Evolutionary conservation across 2,113 vertebrate genomes (phyloP).

Genomic region (Phycodurus eques): DNA sequence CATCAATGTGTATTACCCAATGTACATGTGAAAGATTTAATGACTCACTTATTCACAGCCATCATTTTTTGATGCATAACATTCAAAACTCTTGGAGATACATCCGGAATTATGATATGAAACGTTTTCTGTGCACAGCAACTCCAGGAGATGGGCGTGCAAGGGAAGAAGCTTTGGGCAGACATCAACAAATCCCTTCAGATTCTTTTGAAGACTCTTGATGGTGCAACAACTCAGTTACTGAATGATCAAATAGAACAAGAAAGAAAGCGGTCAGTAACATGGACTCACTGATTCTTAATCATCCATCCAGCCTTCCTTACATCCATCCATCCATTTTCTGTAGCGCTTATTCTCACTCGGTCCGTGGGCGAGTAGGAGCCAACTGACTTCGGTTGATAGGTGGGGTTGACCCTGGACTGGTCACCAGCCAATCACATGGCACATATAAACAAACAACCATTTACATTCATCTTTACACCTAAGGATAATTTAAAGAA

Average conservation of each 20-base stretch:
- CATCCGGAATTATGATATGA: slow-evolving; percentile 5
- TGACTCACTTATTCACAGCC: background rate
- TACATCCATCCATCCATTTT: no score
- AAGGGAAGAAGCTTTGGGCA: slow-evolving; percentile 69
- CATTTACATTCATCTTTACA: no score
- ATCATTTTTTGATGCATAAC: background rate
- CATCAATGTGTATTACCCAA: background rate
- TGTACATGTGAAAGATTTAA: background rate
- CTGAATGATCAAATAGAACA: slow-evolving; percentile 68
- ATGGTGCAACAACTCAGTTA: slow-evolving; percentile 58
- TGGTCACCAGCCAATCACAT: no score
- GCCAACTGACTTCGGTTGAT: no score
- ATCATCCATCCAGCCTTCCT: no score
- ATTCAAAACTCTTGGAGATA: background rate
- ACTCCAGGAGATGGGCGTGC: slow-evolving; percentile 74
- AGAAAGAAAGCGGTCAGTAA: slow-evolving; percentile 70
- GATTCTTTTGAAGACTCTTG: slow-evolving; percentile 70
- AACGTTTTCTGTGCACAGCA: slow-evolving; percentile 61
- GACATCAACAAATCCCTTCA: slow-evolving; percentile 61
- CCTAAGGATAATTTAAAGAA: no score
- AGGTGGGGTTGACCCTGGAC: no score
- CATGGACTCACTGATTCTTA: no score
- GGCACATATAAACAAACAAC: no score
- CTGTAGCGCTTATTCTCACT: no score
- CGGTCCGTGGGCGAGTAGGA: no score